A percentile compares a stretch with the other conserved stretches of the same genome.
These are phyloP conservation scores for Camelus bactrianus DNA, from an alignment of 2,113 vertebrate species.

Conservation along the genomic window DNA sequence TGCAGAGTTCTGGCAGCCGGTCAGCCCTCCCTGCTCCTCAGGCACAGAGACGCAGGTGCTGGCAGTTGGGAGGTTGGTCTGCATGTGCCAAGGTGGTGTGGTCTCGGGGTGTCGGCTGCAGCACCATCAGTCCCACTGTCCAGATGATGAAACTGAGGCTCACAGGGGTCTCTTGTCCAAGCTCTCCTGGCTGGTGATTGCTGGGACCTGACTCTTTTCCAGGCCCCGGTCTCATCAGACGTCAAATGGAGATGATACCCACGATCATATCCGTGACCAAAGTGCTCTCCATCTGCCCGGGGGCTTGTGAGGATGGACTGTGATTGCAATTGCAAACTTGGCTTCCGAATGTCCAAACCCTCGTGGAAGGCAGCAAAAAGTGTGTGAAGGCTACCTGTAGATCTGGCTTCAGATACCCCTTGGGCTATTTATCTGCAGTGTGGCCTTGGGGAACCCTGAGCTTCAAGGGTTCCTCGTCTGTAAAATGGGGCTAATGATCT, in stretches of 20 bases:
- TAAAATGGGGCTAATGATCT: neutral
- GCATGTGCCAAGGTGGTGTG: rapidly evolving
- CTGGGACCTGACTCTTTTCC: neutral
- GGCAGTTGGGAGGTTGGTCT: neutral
- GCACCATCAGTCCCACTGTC: neutral
- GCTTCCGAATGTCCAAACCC: neutral
- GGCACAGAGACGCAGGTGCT: neutral
- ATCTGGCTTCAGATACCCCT: neutral
- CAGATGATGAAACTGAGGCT: neutral
- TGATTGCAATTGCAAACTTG: neutral
- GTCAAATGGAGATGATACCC: neutral
- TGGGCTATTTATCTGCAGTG: neutral
- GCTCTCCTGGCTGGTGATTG: neutral
- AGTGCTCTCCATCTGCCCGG: neutral
- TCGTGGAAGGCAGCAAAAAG: neutral
- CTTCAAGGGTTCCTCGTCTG: neutral
- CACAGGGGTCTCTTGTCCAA: neutral
- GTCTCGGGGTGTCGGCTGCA: rapidly evolving
- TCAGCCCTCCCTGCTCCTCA: rapidly evolving
- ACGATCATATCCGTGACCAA: neutral
- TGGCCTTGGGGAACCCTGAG: neutral
- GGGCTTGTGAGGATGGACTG: neutral
- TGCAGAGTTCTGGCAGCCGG: neutral
- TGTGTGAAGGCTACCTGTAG: neutral
- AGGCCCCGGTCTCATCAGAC: neutral